Conservation (phyloP, 2,888 invertebrate genomes). For the Loripinus fragilis region DNA sequence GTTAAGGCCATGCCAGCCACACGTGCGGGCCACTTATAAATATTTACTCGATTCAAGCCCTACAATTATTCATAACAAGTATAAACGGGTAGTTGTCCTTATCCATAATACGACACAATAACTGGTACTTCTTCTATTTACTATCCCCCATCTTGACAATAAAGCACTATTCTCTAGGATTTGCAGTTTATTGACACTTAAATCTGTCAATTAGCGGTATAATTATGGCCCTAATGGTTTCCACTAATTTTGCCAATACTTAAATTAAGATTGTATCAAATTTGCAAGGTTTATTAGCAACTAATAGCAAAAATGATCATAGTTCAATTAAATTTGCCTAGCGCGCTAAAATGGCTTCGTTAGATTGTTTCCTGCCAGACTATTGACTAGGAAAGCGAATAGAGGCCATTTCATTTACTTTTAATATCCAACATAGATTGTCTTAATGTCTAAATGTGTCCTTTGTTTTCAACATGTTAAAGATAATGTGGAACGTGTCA, state of each 20-base stretch:
- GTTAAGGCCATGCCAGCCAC: slow-evolving; percentile 32
- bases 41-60: slow-evolving; percentile 25
- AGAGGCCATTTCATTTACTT: neutral
- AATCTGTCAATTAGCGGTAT: slow-evolving; percentile 52
- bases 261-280: slow-evolving; percentile 26
- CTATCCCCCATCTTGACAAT: neutral
- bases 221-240: slow-evolving; percentile 58
- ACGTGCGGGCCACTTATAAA: slow-evolving; percentile 54
- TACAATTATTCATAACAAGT: neutral
- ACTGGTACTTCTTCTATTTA: neutral
- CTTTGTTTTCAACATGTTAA: too few species aligned
- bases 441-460: too few species aligned
- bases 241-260: slow-evolving; percentile 51
- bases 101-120: neutral
- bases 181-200: slow-evolving; percentile 51
- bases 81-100: too few species aligned
- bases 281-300: slow-evolving; percentile 7
- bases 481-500: too few species aligned
- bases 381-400: neutral
- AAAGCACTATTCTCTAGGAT: neutral
- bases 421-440: too few species aligned
- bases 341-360: slow-evolving; percentile 9
- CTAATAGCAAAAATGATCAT: neutral
- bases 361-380: neutral
- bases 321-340: slow-evolving; percentile 14